These are phyloP conservation scores for Cavia aperea DNA, from an alignment of 2,113 vertebrate species.

Conservation along the genomic window DNA sequence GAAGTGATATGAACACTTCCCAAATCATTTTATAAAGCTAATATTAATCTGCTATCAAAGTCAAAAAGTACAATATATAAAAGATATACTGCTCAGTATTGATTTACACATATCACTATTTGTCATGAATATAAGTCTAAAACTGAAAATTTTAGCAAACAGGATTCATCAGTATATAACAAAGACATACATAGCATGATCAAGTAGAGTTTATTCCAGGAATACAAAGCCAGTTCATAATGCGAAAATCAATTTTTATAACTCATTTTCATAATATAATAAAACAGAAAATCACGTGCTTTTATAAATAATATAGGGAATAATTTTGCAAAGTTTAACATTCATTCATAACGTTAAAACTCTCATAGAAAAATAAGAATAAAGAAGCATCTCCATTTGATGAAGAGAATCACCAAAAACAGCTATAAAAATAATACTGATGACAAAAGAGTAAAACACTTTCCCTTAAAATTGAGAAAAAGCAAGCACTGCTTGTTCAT, in stretches of 20 bases:
- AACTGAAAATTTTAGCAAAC: neutral
- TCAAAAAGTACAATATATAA: neutral
- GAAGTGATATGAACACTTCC: neutral
- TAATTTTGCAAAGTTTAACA: neutral
- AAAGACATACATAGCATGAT: neutral
- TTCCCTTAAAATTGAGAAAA: neutral
- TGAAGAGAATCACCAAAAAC: neutral
- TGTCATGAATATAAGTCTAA: neutral
- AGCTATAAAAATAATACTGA: neutral
- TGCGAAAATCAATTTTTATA: neutral
- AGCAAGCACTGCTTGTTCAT: neutral
- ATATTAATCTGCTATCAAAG: neutral
- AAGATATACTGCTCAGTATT: neutral
- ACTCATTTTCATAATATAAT: neutral
- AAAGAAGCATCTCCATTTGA: neutral
- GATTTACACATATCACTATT: neutral
- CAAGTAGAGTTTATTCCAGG: neutral
- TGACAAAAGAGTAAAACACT: neutral
- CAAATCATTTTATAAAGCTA: conserved; percentile 1
- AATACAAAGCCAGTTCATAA: neutral
- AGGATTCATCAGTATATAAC: neutral
- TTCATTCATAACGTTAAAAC: neutral
- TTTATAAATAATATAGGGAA: neutral
- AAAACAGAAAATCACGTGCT: neutral
- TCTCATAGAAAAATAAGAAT: neutral